Evolutionary conservation across 2,888 invertebrate species (phyloP).

Genomic region (Tetragonula carbonaria): DNA sequence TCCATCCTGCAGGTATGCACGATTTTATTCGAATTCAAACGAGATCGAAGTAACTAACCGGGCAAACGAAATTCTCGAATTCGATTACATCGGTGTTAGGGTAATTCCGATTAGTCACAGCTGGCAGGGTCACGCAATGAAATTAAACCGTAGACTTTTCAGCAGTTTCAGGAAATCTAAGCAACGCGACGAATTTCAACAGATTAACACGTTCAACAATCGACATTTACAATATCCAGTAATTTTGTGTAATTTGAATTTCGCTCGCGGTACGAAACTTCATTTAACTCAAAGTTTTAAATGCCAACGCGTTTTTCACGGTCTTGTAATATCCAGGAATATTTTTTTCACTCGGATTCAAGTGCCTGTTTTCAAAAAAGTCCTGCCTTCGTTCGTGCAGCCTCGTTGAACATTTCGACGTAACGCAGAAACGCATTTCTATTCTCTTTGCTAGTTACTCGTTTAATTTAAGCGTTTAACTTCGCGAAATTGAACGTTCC

Average conservation of each 20-base stretch:
- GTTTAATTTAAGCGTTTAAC: not conserved
- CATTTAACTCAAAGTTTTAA: too few relatives aligned
- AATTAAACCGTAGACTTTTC: not conserved
- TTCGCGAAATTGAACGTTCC: rapidly evolving
- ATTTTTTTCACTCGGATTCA: too few relatives aligned
- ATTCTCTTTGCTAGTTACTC: not conserved
- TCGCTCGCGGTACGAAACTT: not conserved
- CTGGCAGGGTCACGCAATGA: too few relatives aligned
- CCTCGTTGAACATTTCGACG: too few relatives aligned
- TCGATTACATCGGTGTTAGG: not conserved
- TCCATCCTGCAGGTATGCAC: not conserved
- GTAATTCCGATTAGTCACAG: not conserved
- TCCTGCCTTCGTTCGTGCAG: too few relatives aligned
- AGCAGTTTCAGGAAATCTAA: not conserved
- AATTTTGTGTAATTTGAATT: constrained; percentile 1
- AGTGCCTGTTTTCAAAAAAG: too few relatives aligned
- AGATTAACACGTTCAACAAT: not conserved
- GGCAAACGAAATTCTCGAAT: not conserved
- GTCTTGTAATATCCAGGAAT: too few relatives aligned
- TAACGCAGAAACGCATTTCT: too few relatives aligned
- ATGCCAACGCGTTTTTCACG: too few relatives aligned
- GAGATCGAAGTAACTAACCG: not conserved
- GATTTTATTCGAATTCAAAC: not conserved
- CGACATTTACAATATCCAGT: not conserved
- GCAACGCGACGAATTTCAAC: not conserved